Evolutionary conservation across 1,140 invertebrate species (phyloP), one percentile per base, ranked within the genome.

Genomic region (Meteorus sp.): DNA sequence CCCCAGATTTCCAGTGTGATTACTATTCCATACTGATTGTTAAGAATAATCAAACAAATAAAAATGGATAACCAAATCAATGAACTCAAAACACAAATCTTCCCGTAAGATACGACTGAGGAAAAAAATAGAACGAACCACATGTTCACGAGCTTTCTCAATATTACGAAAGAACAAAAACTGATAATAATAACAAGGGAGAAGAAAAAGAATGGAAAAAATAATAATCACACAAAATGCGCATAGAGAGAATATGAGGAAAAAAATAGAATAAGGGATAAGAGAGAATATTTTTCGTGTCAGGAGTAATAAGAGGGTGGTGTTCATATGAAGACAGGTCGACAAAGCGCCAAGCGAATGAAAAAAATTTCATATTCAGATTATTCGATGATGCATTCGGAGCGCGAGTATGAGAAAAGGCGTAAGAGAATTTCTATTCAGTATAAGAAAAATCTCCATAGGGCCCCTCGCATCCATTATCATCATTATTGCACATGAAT

Each of bases 351-450:
- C 60, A 61, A 63, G 54, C 59, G 64, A 60, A 63, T 56, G 61
- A 63, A 66, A 68, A 64, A 69, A 65, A 70, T 70, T 73, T 63
- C 69, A 73, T 73, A 69, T 73, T 70, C 68, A 70, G 63, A 66
- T n/a, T n/a, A n/a, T 66, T 66, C 62, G 68, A 71, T 65, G 56
- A 71, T 71, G 71, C 68, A 71, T 69, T 63, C 68, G 56, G n/a
- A 63, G 44, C 52, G 27, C 56, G 44, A 55, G 27, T 4, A 35
- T 35, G 41, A 22, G 33, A 57, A 23, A 56, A n/a, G n/a, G n/a
- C 31, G 20, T 20, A n/a, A 19, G 35, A 44, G 20, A 17, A 39
- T 33, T 41, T 54, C 58, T 55, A 60, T 60, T 60, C 58, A 60
- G 33, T 50, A 45, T n/a, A n/a, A n/a, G 23, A 55, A 43, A 43